Evolutionary conservation across 2,888 invertebrate species (phyloP).

Genomic region (Drosophila mercatorum): DNA sequence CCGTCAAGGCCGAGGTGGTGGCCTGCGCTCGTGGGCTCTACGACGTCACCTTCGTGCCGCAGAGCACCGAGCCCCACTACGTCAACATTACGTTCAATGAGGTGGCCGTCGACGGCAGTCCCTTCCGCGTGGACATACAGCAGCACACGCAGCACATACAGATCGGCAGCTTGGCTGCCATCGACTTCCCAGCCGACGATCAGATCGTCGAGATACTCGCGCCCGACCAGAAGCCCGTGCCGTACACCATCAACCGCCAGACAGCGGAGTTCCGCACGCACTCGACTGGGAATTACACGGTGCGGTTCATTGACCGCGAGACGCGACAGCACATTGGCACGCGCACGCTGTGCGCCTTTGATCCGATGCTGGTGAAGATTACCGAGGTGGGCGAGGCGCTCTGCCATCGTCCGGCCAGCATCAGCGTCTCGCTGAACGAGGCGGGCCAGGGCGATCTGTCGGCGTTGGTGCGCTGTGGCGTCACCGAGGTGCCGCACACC

Average conservation of each 20-base stretch:
- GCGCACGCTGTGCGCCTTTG: slow-evolving; percentile 91
- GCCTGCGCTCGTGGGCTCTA: slow-evolving; percentile 96
- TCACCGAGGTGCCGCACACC: slow-evolving; percentile 92
- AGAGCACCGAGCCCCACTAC: slow-evolving; percentile 94
- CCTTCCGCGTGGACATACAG: slow-evolving; percentile 92
- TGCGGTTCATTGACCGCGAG: slow-evolving; percentile 88
- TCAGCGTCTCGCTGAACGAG: slow-evolving; percentile 90
- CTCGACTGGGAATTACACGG: slow-evolving; percentile 90
- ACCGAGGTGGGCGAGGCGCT: slow-evolving; percentile 91
- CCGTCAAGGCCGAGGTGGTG: slow-evolving; percentile 94
- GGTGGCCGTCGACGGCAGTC: slow-evolving; percentile 94
- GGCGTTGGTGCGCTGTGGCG: slow-evolving; percentile 92
- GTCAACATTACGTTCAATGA: slow-evolving; percentile 98
- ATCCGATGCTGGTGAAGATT: slow-evolving; percentile 90
- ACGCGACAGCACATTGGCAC: slow-evolving; percentile 87
- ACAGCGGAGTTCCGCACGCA: slow-evolving; percentile 91
- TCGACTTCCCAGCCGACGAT: slow-evolving; percentile 88
- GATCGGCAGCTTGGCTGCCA: slow-evolving; percentile 86
- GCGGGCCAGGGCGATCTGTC: slow-evolving; percentile 94
- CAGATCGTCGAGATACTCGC: slow-evolving; percentile 89
- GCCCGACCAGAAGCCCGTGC: slow-evolving; percentile 87
- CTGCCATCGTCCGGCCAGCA: slow-evolving; percentile 92
- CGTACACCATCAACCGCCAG: slow-evolving; percentile 87
- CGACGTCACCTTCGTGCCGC: slow-evolving; percentile 96
- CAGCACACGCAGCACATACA: slow-evolving; percentile 91